Percentiles rank a stretch among this genome's conserved stretches.
Evolutionary conservation across 2,113 vertebrate species (phyloP).

Genomic region (Plectropomus leopardus): DNA sequence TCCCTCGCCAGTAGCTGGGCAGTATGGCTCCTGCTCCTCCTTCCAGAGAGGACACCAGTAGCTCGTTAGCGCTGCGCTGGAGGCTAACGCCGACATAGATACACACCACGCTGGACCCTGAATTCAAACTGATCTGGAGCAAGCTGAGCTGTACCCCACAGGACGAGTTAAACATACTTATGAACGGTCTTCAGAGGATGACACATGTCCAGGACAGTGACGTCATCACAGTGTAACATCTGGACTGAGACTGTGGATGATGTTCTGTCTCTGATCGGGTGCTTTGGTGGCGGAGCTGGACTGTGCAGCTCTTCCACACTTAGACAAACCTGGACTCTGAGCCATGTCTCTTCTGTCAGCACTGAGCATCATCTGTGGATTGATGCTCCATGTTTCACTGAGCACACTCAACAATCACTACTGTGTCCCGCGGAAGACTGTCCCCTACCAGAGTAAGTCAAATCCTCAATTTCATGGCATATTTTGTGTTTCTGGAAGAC

Average conservation of each 20-base stretch:
- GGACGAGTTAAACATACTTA: conserved; percentile 20
- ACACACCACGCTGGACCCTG: background rate
- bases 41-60: conserved; percentile 56
- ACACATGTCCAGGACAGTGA: conserved; percentile 24
- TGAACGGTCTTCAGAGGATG: conserved; percentile 17
- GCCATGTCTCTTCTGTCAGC: conserved; percentile 76
- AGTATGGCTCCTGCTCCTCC: conserved; percentile 73
- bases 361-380: conserved; percentile 68
- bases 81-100: conserved; percentile 78
- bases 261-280: conserved; percentile 56
- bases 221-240: conserved; percentile 14
- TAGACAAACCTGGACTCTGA: conserved; percentile 52
- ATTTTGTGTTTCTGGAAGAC: background rate
- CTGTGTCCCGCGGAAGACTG: conserved; percentile 76
- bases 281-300: conserved; percentile 60
- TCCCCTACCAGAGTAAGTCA: conserved; percentile 78
- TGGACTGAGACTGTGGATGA: conserved; percentile 46
- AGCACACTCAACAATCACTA: conserved; percentile 46
- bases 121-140: conserved; percentile 1
- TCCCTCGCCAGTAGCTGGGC: conserved; percentile 52
- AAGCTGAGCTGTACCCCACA: background rate
- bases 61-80: conserved; percentile 66
- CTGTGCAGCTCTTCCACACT: conserved; percentile 47
- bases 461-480: background rate
- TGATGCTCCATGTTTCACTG: conserved; percentile 64